phyloP scores from a whole-genome alignment of 2,888 invertebrate species.

The Trachelus troglodyta region DNA sequence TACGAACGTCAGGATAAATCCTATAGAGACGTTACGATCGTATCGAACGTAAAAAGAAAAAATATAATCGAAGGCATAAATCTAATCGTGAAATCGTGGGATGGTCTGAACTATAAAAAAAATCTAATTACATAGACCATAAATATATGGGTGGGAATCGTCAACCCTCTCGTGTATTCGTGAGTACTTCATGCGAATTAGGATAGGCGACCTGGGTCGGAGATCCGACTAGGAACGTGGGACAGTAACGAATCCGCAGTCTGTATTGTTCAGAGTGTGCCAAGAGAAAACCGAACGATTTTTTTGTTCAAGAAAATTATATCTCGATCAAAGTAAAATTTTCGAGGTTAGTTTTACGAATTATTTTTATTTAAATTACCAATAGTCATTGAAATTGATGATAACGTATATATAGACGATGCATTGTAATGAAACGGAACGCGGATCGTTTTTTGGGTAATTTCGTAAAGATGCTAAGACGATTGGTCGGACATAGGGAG shows the following conservation, averaged over 20 bases:
- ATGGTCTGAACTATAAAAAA: background rate
- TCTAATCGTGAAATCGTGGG: background rate
- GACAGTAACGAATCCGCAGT: background rate
- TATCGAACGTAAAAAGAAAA: background rate
- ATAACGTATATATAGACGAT: background rate
- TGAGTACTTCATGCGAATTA: too few relatives aligned
- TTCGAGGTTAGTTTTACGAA: too few relatives aligned
- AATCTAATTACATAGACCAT: background rate
- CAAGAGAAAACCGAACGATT: background rate
- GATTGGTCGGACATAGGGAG: background rate
- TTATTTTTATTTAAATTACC: background rate
- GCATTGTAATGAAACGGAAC: background rate
- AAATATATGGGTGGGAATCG: background rate
- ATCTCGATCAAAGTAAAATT: too few relatives aligned
- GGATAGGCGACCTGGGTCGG: too few relatives aligned
- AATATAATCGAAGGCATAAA: background rate
- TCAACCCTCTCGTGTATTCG: too few relatives aligned
- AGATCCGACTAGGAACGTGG: too few relatives aligned
- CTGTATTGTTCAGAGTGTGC: background rate
- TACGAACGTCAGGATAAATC: background rate
- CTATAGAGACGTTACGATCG: background rate
- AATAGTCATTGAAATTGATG: too few relatives aligned
- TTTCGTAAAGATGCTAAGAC: background rate
- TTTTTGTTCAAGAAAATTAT: fast-evolving
- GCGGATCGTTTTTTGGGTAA: background rate